Percentiles rank a stretch among this genome's conserved stretches.
phyloP scores from a whole-genome alignment of 2,113 vertebrate species.

The Tragelaphus buxtoni region DNA sequence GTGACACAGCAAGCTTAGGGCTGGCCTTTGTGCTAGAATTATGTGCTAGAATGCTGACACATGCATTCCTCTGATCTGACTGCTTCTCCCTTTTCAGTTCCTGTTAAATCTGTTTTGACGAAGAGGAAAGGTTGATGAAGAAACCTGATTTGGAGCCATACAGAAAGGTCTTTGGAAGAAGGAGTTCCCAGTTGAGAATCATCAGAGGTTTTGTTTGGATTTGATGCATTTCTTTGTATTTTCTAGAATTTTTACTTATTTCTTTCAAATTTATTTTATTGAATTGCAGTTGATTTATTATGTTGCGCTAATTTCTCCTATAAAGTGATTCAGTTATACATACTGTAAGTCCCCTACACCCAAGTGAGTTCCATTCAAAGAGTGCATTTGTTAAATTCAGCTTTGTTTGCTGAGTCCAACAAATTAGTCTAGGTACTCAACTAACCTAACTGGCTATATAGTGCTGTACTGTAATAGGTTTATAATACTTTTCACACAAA shows the following conservation, averaged over 20 bases:
- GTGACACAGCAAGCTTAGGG: background rate
- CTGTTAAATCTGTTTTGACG: background rate
- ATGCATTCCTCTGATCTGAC: fast-evolving
- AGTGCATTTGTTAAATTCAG: background rate
- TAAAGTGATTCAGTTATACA: background rate
- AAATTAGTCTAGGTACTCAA: background rate
- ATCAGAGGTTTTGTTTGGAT: background rate
- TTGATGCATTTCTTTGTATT: background rate
- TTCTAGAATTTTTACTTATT: background rate
- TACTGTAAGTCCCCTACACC: background rate
- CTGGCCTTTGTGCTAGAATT: background rate
- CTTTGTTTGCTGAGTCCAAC: background rate
- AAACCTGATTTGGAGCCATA: background rate
- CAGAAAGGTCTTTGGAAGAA: background rate
- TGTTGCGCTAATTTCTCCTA: background rate
- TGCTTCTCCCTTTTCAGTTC: background rate
- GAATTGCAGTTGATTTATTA: background rate
- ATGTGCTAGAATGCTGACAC: background rate
- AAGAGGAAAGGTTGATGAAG: background rate
- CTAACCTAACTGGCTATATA: background rate
- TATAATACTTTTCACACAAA: background rate
- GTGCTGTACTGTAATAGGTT: background rate
- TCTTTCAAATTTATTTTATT: background rate
- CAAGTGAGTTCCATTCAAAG: background rate
- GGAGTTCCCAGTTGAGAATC: background rate